Base-by-base conservation (phyloP, 2,888 invertebrate species). In the Cryptocheilus praepositus region DNA sequence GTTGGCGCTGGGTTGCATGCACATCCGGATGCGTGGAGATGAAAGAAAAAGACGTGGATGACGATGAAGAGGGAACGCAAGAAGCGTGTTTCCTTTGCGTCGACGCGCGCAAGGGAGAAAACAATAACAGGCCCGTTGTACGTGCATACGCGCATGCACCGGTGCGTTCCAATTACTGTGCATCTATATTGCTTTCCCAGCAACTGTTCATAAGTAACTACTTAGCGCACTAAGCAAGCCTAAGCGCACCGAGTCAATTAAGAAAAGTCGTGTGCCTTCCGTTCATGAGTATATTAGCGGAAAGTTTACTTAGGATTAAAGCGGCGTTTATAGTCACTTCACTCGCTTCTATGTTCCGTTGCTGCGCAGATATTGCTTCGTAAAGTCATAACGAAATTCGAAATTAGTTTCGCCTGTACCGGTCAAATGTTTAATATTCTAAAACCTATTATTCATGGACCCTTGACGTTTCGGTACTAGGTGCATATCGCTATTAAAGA, bases 151-250 rank as follows among this genome's bases (percentile, higher is more conserved):
- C 57, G 57, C 49, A 57, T 59, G 60, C 64, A 63, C 76, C 67
- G 71, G 61, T 73, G 71, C 67, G 61, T 71, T 64, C 71, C 74
- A 69, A 66, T 77, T 76, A 68, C 56, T 58, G 43, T 19, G 54
- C 19, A 57, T 16, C 49, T 13, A 49, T 18, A 18, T 49, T n/a
- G 18, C 49, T 13, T 1, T 36, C 4, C 36, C 11, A 11, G 36
- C 36, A 36, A 7, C 36, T 36, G 36, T 36, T 36, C 8, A 36
- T 36, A 36, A 36, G 36, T 36, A 36, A 1, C 4, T 36, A 11
- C 13, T 36, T 36, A 5, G 36, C 36, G 36, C 11, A 11, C 36
- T 36, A 7, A 36, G 36, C 36, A 36, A 36, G 36, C 11, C 3
- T 7, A 36, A 36, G 13, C 8, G 7, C 36, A 11, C 11, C 36